Base-by-base conservation (phyloP, 2,888 invertebrate genomes). In the Cephus runcator region DNA sequence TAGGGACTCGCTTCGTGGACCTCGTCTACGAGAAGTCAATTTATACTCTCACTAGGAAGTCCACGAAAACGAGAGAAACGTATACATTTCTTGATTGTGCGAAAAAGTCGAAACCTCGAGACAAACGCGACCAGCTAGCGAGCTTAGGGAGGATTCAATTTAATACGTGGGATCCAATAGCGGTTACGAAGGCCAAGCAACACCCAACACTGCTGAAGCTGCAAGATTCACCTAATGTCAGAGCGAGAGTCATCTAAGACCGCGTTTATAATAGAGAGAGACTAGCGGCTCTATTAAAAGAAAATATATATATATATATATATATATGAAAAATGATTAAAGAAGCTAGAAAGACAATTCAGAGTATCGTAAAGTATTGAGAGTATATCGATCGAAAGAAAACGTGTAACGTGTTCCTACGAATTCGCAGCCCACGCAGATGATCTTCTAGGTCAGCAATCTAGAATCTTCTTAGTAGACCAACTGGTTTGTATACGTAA, bases 111-210 rank as follows among this genome's bases (percentile, higher is more conserved):
- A 23, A 23, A 56, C 40, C 40, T 23, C 40, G 23, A 56, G 23
- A 56, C 15, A 23, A 23, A 56, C 40, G 23, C 40, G 40, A 23
- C 40, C 40, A 23, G 23, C 40, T 23, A 56, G 40, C 40, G 40
- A 56, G 15, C 6, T 56, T 23, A 56, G 12, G 40, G 23, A 23
- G 15, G 40, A 56, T 56, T 56, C 40, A 23, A 23, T 56, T 56
- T 9, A 56, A 71, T 33, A 71, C 71, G 71, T 33, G 71, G 34
- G 83, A 85, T 85, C 87, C 87, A 85, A 85, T 83, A 87, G 73
- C 86, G 82, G 80, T 88, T 86, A 87, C 85, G 86, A 88, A 89
- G 88, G 90, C 90, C 90, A 91, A 91, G 90, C 90, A 90, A 69
- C 40, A 56, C 71, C 23, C 74, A 74, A 77, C 69, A 76, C 76